Percentiles rank a stretch among this genome's conserved stretches.
phyloP scores from a whole-genome alignment of 2,797 vertebrate genomes.

The Cyclura pinguis region DNA sequence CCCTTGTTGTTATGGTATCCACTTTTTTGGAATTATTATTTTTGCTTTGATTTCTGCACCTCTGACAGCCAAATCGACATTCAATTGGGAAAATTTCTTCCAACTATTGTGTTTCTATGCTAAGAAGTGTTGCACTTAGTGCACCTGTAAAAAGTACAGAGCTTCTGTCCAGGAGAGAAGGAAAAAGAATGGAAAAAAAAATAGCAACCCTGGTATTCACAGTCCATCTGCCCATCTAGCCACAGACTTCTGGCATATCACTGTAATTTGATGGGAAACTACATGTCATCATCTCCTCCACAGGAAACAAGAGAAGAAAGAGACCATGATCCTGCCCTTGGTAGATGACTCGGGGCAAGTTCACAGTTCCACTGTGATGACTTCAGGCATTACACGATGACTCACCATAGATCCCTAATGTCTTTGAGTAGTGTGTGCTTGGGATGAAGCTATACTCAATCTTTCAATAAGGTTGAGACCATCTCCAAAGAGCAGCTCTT shows the following conservation, averaged over 20 bases:
- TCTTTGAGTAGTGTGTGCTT: neutral
- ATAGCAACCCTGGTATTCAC: neutral
- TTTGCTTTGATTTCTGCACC: no score
- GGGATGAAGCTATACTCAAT: neutral
- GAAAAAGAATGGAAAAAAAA: rapidly evolving
- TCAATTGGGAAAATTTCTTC: neutral
- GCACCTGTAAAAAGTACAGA: neutral
- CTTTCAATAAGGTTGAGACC: neutral
- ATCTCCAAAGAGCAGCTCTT: neutral
- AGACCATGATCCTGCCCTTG: neutral
- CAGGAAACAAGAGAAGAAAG: neutral
- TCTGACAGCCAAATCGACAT: neutral
- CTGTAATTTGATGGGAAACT: neutral
- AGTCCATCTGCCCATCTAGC: neutral
- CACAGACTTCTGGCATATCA: neutral
- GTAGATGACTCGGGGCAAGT: neutral
- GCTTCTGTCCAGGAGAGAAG: neutral
- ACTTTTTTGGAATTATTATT: no score
- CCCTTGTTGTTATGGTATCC: no score
- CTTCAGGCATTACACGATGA: slow-evolving; percentile 2
- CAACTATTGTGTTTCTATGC: neutral
- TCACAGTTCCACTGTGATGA: slow-evolving; percentile 6
- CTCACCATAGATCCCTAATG: neutral
- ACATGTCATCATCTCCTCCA: neutral
- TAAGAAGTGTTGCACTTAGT: neutral